Conservation (phyloP, 2,113 vertebrate genomes). For the Silurus glanis region DNA sequence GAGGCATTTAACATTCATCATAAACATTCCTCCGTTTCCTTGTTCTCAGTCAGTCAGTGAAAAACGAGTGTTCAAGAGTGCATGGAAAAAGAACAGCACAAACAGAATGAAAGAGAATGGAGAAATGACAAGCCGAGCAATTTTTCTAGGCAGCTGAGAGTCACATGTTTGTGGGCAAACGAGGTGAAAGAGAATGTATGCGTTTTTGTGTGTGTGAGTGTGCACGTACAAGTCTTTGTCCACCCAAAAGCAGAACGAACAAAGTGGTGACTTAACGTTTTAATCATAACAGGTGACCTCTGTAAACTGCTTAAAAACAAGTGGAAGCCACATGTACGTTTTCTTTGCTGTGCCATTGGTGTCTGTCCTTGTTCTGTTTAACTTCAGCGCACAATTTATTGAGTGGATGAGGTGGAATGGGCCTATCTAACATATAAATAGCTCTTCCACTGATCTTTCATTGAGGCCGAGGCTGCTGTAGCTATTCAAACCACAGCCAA, state of each 20-base stretch:
- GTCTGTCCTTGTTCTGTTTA: neutral
- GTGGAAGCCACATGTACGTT: neutral
- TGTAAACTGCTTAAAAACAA: neutral
- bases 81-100: constrained; percentile 11
- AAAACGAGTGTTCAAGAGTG: constrained; percentile 63
- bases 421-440: neutral
- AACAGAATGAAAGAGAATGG: constrained; percentile 35
- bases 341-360: neutral
- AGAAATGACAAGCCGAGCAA: constrained; percentile 41
- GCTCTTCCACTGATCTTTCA: neutral
- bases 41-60: constrained; percentile 51
- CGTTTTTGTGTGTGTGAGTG: constrained; percentile 39
- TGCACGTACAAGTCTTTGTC: constrained; percentile 27
- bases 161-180: constrained; percentile 45
- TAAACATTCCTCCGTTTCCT: neutral
- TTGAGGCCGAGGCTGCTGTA: neutral
- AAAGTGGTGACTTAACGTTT: neutral
- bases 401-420: neutral
- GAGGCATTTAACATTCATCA: neutral
- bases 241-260: neutral
- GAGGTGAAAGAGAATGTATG: constrained; percentile 13
- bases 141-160: constrained; percentile 54
- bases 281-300: neutral
- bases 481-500: neutral
- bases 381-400: constrained; percentile 1